These are phyloP conservation scores for Stenurella melanura DNA, from an alignment of 2,888 invertebrate species.

Conservation along the genomic window DNA sequence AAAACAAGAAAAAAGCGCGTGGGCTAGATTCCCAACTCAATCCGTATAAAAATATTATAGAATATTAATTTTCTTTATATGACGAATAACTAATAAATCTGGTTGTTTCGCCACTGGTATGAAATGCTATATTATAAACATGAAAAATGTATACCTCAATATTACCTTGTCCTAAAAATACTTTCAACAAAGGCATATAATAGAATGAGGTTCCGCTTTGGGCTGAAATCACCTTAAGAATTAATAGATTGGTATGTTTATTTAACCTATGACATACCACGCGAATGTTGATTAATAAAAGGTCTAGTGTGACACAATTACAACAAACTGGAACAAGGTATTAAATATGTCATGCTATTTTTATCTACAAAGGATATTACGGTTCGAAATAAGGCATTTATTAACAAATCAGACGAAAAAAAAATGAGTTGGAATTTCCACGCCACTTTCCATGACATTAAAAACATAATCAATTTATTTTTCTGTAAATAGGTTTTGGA, in stretches of 20 bases:
- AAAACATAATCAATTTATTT: slow-evolving; percentile 2
- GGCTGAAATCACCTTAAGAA: slow-evolving; percentile 3
- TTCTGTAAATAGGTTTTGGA: not conserved
- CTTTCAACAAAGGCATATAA: not conserved
- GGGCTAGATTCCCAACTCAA: too few relatives aligned
- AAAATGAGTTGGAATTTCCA: not conserved
- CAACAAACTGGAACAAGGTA: slow-evolving; percentile 19
- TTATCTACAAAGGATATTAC: slow-evolving; percentile 13
- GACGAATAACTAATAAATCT: not conserved
- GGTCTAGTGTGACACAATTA: slow-evolving; percentile 27
- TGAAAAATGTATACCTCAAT: slow-evolving; percentile 16
- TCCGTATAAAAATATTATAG: not conserved
- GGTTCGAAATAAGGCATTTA: not conserved
- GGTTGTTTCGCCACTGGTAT: slow-evolving; percentile 7
- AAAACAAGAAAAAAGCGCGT: too few relatives aligned
- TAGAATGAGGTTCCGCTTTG: slow-evolving; percentile 10
- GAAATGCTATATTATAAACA: slow-evolving; percentile 6
- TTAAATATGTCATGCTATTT: slow-evolving; percentile 29
- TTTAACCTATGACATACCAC: slow-evolving; percentile 37
- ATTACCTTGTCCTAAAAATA: slow-evolving; percentile 30
- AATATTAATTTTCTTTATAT: not conserved
- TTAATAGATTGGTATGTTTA: slow-evolving; percentile 23
- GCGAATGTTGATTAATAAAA: slow-evolving; percentile 34
- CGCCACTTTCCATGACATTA: not conserved
- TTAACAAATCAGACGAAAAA: slow-evolving; percentile 3